Evolutionary conservation across 2,888 invertebrate genomes (phyloP).

Genomic region (Eutolmus rufibarbis): DNA sequence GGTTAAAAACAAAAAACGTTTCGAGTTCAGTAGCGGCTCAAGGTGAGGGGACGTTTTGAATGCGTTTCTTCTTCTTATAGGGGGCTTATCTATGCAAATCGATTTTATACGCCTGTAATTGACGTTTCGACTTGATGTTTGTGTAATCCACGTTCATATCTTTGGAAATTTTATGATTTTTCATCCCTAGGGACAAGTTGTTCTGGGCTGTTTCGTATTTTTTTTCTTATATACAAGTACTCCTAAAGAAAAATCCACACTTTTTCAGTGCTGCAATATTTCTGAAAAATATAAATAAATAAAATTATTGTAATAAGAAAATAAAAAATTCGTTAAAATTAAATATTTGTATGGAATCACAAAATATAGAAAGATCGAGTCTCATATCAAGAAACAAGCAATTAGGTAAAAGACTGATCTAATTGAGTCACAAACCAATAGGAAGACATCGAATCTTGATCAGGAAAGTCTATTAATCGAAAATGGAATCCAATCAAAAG

Average conservation of each 20-base stretch:
- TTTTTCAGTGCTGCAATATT: background rate
- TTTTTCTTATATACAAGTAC: background rate
- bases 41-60: background rate
- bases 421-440: too few species aligned
- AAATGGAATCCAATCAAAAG: too few species aligned
- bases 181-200: background rate
- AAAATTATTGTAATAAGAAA: background rate
- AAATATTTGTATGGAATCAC: too few species aligned
- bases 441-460: too few species aligned
- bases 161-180: background rate
- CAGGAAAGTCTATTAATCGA: too few species aligned
- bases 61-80: background rate
- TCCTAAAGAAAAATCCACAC: background rate
- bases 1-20: background rate
- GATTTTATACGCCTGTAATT: background rate
- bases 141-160: background rate
- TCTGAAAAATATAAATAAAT: background rate
- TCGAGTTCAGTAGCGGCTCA: background rate
- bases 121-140: background rate
- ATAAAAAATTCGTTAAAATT: background rate
- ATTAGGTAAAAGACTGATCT: too few species aligned
- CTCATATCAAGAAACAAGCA: too few species aligned
- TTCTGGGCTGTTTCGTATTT: background rate
- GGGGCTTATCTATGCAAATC: conserved; percentile 5
- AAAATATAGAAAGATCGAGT: background rate